Conservation (phyloP, 1,140 invertebrate genomes). For the Pseudomyrmex flavicornis region DNA sequence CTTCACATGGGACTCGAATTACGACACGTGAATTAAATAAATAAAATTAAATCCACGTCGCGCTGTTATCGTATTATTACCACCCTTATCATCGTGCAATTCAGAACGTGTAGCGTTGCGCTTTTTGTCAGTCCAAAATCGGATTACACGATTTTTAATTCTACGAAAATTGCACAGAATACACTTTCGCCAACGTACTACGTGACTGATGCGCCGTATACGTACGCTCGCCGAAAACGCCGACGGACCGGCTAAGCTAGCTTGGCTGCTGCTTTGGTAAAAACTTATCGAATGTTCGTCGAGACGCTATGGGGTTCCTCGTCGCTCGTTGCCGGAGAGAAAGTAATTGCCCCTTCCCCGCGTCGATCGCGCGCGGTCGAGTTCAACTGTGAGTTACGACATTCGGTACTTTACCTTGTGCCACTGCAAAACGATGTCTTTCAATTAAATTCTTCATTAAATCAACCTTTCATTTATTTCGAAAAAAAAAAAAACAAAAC, state of each 20-base stretch:
- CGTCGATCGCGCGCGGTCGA: slow-evolving; percentile 33
- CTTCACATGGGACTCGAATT: slow-evolving; percentile 6
- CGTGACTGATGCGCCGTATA: slow-evolving; percentile 11
- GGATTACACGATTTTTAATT: not conserved
- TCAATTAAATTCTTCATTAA: no score
- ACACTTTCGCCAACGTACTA: slow-evolving; percentile 42
- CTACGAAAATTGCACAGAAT: not conserved
- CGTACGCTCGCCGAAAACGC: slow-evolving; percentile 19
- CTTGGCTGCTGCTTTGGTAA: slow-evolving; percentile 79
- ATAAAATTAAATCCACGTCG: not conserved
- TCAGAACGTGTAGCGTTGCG: slow-evolving; percentile 2
- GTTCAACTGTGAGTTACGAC: slow-evolving; percentile 67
- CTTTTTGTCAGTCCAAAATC: not conserved
- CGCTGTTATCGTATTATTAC: not conserved
- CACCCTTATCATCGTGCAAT: not conserved
- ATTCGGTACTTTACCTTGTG: slow-evolving; percentile 65
- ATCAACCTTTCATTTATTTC: no score
- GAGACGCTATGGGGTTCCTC: slow-evolving; percentile 64
- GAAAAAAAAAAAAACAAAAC: no score
- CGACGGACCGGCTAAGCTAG: not conserved
- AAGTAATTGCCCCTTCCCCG: slow-evolving; percentile 76
- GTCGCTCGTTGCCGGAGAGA: slow-evolving; percentile 75
- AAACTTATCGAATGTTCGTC: slow-evolving; percentile 80
- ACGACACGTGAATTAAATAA: not conserved
- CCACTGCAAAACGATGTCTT: no score